phyloP scores from a whole-genome alignment of 2,113 vertebrate genomes.

The Edolisoma coerulescens region DNA sequence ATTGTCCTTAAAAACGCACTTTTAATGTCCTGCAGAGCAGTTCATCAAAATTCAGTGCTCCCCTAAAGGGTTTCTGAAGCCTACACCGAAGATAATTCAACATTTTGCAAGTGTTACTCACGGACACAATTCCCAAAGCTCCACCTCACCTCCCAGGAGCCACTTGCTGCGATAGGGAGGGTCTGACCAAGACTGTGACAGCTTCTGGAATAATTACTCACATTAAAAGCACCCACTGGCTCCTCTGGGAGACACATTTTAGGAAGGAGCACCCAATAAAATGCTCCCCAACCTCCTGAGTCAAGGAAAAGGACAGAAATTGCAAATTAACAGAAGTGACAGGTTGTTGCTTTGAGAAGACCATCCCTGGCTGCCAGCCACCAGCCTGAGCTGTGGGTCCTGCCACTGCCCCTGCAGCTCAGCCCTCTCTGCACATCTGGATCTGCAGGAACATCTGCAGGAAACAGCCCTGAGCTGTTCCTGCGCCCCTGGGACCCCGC shows the following conservation, averaged over 20 bases:
- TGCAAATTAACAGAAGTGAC: accelerated
- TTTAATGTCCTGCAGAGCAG: neutral
- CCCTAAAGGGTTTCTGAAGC: neutral
- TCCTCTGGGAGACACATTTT: neutral
- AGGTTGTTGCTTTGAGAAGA: neutral
- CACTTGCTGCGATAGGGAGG: neutral
- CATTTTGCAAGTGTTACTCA: neutral
- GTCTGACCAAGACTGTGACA: neutral
- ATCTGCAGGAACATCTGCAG: conserved; percentile 12
- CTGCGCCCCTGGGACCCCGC: accelerated
- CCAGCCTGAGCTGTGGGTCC: neutral
- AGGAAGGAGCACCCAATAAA: neutral
- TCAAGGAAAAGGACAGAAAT: neutral
- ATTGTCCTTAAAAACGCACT: neutral
- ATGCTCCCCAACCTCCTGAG: neutral
- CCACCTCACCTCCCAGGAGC: neutral
- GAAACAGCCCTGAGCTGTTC: neutral
- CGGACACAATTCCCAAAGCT: neutral
- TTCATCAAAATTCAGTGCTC: neutral
- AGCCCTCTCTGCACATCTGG: neutral
- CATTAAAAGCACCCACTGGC: neutral
- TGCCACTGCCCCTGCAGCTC: accelerated
- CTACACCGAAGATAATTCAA: accelerated
- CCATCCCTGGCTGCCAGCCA: neutral
- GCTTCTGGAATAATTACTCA: neutral